Percentiles rank a stretch among this genome's conserved stretches.
Conservation (phyloP, 1,140 invertebrate genomes). For the Aradophagus sp. region DNA sequence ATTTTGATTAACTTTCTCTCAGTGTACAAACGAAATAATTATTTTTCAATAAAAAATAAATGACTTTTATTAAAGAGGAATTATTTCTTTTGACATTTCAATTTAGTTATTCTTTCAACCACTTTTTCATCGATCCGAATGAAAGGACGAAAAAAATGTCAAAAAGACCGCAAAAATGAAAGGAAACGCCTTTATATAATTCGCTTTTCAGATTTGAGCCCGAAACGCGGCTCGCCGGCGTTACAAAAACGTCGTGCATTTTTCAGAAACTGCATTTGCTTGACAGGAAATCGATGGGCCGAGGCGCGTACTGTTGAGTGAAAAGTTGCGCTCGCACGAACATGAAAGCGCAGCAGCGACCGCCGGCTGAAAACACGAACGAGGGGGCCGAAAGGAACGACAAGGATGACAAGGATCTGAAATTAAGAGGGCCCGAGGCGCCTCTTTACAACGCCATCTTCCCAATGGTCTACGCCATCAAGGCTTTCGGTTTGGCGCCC, state of each 20-base stretch:
- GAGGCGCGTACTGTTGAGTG: constrained; percentile 7
- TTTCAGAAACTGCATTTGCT: constrained; percentile 23
- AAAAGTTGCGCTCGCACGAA: constrained; percentile 20
- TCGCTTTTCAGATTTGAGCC: too few relatives aligned
- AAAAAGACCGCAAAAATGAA: too few relatives aligned
- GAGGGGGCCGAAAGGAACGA: constrained; percentile 9
- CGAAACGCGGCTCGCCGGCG: too few relatives aligned
- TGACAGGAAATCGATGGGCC: constrained; percentile 40
- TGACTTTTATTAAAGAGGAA: too few relatives aligned
- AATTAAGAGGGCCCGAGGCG: constrained; percentile 58
- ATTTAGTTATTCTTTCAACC: too few relatives aligned
- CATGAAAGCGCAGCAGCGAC: constrained; percentile 29
- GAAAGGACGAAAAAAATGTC: too few relatives aligned
- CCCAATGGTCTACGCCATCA: constrained; percentile 58
- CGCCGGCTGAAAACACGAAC: not conserved
- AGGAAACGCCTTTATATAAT: too few relatives aligned
- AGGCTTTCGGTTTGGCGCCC: constrained; percentile 66
- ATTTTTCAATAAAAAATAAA: too few relatives aligned
- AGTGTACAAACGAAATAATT: too few relatives aligned
- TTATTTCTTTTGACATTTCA: too few relatives aligned
- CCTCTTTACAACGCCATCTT: constrained; percentile 62
- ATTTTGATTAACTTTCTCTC: too few relatives aligned
- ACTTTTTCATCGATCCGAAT: too few relatives aligned
- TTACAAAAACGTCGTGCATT: constrained; percentile 12
- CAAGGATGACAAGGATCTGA: constrained; percentile 10